Evolutionary conservation across 2,888 invertebrate genomes (phyloP), one percentile per base, ranked within the genome.

Genomic region (Bruchidius siliquastri): DNA sequence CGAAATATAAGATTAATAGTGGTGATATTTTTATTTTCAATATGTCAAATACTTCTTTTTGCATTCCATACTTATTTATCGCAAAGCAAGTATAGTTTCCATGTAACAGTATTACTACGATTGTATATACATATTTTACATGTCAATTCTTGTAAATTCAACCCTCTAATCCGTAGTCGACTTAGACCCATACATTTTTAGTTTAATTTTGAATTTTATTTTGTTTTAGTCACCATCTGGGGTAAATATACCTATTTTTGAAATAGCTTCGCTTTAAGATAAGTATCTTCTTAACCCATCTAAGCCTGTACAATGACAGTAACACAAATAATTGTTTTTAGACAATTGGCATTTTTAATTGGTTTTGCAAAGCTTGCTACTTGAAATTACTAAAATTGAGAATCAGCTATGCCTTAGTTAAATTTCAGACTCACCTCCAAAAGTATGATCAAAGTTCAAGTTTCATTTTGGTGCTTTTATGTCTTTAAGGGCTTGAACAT

Each of bases 191-290:
- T 68, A 68, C 21, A 21, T 68, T 68, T 21, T 75, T 78, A 74
- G 77, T 79, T 49, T 72, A 74, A 73, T 73, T 74, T 76, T 77
- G 75, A 77, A 49, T 49, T 75, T 79, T 79, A 72, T 68, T 72
- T 78, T 74, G 76, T 80, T 80, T 77, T 79, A 80, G 80, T 79
- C 77, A 78, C 76, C 76, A 78, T 78, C 73, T 74, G 74, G 78
- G 79, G 80, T 80, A 80, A 80, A 78, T 80, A 76, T 74, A 78
- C n/a, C 75, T 77, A 71, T 78, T 79, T 80, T 79, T 77, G 76
- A 72, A 78, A 77, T 76, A 70, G 70, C 72, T 71, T 72, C 73
- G 67, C 69, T 69, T 75, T 71, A 76, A 77, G 78, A 79, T 80
- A 79, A 78, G 75, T 75, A 75, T 75, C 69, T 71, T 67, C 71